Evolutionary conservation across 2,797 vertebrate species (phyloP), one percentile per base, ranked within the genome.

Genomic region (Pangasius sanitwongsei): DNA sequence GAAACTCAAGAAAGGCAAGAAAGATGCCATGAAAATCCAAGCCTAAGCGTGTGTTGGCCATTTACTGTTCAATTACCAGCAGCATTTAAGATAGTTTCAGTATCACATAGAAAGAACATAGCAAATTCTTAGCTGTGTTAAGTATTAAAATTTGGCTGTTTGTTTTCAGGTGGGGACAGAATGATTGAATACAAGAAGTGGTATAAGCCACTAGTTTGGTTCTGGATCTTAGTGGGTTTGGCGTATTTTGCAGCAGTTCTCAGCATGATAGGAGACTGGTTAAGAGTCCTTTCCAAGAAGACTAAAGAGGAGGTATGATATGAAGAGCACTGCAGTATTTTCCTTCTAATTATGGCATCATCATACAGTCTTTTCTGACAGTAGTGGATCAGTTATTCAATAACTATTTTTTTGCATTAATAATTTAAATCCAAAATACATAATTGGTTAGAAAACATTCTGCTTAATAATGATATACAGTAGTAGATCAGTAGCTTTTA

Each of bases 231-330:
- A 83, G 97, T 99, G 90, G 99, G 99, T 77, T 96, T 99, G 91
- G 99, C 98, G 1, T 99, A 99, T 94, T 99, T 99, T 93, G 98
- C 99, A 0, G 98, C 99, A 0, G 98, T 99, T 57, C 97, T 99
- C 91, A 99, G 98, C 95, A 99, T 99, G 98, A 99, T 99, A 13
- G 98, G 98, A 95, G 98, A 99, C 90, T 99, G 98, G 98, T 95
- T 99, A 80, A 96, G 97, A 91, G 97, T 99, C 90, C 94, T 99
- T 87, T 99, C 99, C 89, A 99, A 98, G 96, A 99, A 99, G 96
- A 99, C 99, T 77, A 99, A 99, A 96, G 98, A 98, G 92, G 99
- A 99, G 98, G 99, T 99, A 96, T 53, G 87, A 59, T 6, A n/a
- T 81, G 0, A 48, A 63, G 23, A 12, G 13, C 20, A 48, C 18